Percentiles rank a stretch among this genome's conserved stretches.
phyloP scores from a whole-genome alignment of 2,888 invertebrate genomes.

The Lithophane ornitopus region DNA sequence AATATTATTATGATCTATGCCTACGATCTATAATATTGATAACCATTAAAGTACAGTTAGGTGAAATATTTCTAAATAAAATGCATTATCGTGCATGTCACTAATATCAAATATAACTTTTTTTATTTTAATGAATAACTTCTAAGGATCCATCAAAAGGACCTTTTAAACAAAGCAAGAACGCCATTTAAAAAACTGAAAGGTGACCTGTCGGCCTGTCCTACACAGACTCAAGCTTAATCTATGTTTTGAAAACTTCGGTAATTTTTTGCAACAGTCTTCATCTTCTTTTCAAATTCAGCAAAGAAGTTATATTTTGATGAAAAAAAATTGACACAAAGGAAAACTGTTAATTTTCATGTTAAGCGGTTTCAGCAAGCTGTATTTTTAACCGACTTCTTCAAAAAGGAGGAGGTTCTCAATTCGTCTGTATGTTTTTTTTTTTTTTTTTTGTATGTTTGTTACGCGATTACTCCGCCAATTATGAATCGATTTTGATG shows the following conservation, averaged over 20 bases:
- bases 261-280: too few species aligned
- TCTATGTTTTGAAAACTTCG: background rate
- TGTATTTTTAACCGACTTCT: too few species aligned
- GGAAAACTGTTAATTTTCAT: background rate
- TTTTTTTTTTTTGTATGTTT: too few species aligned
- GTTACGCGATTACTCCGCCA: too few species aligned
- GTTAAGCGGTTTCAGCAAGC: background rate
- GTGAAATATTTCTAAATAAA: background rate
- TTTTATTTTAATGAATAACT: background rate
- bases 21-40: slow-evolving; percentile 16
- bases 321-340: too few species aligned
- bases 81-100: slow-evolving; percentile 22
- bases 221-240: background rate
- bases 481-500: too few species aligned
- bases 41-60: slow-evolving; percentile 39
- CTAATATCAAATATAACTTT: background rate
- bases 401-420: too few species aligned
- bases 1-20: slow-evolving; percentile 7
- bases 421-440: too few species aligned
- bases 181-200: background rate
- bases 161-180: background rate
- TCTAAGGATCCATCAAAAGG: too few species aligned
- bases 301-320: background rate
- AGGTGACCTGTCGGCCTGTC: background rate
- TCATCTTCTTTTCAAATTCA: background rate